Evolutionary conservation across 2,113 vertebrate genomes (phyloP).

Genomic region (Felis catus): DNA sequence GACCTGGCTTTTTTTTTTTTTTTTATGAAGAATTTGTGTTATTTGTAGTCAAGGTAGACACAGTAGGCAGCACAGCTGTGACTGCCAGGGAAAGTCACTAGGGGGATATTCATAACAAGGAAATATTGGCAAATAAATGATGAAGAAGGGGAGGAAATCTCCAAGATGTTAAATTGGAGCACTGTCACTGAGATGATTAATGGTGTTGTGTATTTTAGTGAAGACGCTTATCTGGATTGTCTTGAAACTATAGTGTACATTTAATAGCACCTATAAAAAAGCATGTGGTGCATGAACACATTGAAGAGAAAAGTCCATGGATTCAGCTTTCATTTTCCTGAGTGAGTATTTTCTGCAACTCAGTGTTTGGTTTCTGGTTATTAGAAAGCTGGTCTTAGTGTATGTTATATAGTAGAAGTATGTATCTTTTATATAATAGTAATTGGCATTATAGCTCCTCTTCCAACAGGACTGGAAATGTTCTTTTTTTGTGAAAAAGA

Average conservation of each 20-base stretch:
- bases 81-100: conserved; percentile 58
- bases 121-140: conserved; percentile 80
- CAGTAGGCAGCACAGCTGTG: conserved; percentile 66
- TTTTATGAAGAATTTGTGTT: conserved; percentile 1
- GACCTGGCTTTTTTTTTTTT: conserved; percentile 40
- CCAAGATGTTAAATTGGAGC: conserved; percentile 76
- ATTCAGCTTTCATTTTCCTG: background rate
- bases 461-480: background rate
- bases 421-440: background rate
- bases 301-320: background rate
- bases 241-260: conserved; percentile 42
- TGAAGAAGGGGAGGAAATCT: conserved; percentile 82
- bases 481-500: conserved; percentile 11
- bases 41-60: conserved; percentile 60
- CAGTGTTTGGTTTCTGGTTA: background rate
- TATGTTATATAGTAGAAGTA: background rate
- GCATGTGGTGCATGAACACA: background rate
- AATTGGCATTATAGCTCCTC: background rate
- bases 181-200: conserved; percentile 79
- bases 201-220: conserved; percentile 71
- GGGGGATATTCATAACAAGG: conserved; percentile 69
- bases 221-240: conserved; percentile 69
- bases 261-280: conserved; percentile 66
- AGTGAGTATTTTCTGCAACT: conserved; percentile 37
- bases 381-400: background rate